Base-by-base conservation (phyloP, 1,140 invertebrate species). In the Nebria ingens region DNA sequence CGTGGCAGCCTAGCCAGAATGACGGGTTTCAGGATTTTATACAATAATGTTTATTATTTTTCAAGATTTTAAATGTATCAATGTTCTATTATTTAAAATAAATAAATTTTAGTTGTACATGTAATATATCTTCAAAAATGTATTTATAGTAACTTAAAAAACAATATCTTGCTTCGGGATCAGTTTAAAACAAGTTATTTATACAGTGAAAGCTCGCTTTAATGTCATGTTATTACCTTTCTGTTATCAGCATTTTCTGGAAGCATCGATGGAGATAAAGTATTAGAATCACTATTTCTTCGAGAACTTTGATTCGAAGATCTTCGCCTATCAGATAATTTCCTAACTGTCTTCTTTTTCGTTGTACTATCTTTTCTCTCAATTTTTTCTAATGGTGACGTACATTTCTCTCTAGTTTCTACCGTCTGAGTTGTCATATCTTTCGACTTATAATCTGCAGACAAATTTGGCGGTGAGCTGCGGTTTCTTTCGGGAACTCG, bases 361-460 rank as follows among this genome's bases (percentile, higher is more conserved):
- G 4, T 29, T n/a, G 13, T 20, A 11, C 2, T 25, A n/a, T 29
- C 13, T 6, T 21, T 6, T 6, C 13, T 6, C 4, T 25, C 52
- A 13, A 17, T 20, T 53, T 23, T 53, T 45, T 45, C 40, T 3
- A 63, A 65, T 17, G 65, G 69, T 53, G 68, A 67, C 19, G 71
- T 67, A 59, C 66, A 67, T 59, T 69, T 69, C 52, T 69, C 68
- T 6, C 68, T 62, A 59, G 76, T 68, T 54, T 78, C 73, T 19
- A 73, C 76, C 1, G 79, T 80, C 60, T 80, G 79, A 21, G 78
- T 77, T 2, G 75, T 71, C 0, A 70, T 77, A 55, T 80, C 76
- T 54, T 67, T 73, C 29, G 67, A 42, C 21, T 61, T 60, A 9
- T 56, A 55, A n/a, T 54, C 19, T 20, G 60, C 49, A 68, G 25